Conservation (phyloP, 1,140 invertebrate species). For the Macrotrachela quadricornifera region DNA sequence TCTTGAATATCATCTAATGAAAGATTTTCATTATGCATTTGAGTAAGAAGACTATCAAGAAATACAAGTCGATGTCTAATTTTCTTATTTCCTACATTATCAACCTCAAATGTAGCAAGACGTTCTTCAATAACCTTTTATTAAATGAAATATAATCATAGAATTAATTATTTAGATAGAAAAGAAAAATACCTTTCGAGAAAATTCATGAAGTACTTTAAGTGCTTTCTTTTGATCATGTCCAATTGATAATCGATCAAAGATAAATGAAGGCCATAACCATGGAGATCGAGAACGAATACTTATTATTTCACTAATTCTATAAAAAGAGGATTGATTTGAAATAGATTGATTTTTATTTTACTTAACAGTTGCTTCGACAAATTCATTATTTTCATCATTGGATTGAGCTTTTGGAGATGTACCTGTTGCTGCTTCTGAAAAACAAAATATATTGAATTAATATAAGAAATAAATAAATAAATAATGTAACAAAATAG, state of each 20-base stretch:
- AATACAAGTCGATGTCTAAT: constrained; percentile 75
- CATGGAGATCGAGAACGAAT: constrained; percentile 56
- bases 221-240: constrained; percentile 50
- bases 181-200: constrained; percentile 40
- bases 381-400: constrained; percentile 47
- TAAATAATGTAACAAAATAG: too few relatives aligned
- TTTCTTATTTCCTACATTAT: constrained; percentile 11
- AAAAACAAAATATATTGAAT: constrained; percentile 12
- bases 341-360: not conserved
- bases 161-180: constrained; percentile 13
- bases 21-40: constrained; percentile 64
- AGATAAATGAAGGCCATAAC: constrained; percentile 56
- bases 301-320: constrained; percentile 26
- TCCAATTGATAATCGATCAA: constrained; percentile 50
- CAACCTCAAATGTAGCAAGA: constrained; percentile 9
- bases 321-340: constrained; percentile 8
- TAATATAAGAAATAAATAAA: constrained; percentile 7
- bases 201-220: constrained; percentile 60
- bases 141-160: too few relatives aligned
- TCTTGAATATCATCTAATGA: constrained; percentile 61
- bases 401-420: constrained; percentile 45
- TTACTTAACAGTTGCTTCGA: constrained; percentile 40
- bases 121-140: not conserved
- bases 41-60: constrained; percentile 67
- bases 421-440: constrained; percentile 63